Base-by-base conservation (phyloP, 2,888 invertebrate species). In the Craniophora ligustri region DNA sequence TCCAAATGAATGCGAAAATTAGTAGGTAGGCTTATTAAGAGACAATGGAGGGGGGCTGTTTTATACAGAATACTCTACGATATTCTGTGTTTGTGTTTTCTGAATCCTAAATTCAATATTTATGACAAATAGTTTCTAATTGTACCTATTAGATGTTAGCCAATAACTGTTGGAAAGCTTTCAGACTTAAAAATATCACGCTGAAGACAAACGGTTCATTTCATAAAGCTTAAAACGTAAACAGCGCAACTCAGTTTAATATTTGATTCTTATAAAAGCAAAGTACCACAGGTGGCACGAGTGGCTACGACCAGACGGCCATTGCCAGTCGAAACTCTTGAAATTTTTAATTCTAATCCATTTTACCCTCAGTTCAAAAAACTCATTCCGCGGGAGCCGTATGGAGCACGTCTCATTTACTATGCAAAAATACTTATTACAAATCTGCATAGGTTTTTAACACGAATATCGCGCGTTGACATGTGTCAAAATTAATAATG, bases 401-500 rank as follows among this genome's bases (percentile, higher is more conserved):
- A 41, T 19, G 21, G 23, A 40, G n/a, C 31, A 18, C n/a, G 8
- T 39, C 35, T 46, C 32, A 50, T 61, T 32, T 16, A 39, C n/a
- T 47, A 54, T 54, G 48, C 30, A 54, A 51, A 51, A 50, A 53
- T 19, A 63, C 47, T 35, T 26, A 4, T n/a, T 23, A 46, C 28
- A 48, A 41, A 42, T 34, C 16, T 23, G 14, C 30, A 10, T 6
- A 32, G 0, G 40, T 53, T 44, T 58, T 11, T 14, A 34, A 35
- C 32, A 10, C 7, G 13, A 39, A 54, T 53, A 46, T 35, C 30
- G 35, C 7, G 30, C 35, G 28, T 10, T 50, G 44, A 53, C 41
- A 48, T 60, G 40, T 35, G 55, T 64, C 50, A 54, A 61, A 68
- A 56, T 71, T 61, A 64, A 68, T 54, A 58, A 64, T 64, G 18